Percentiles rank a stretch among this genome's conserved stretches.
These are phyloP conservation scores for Leucoma salicis DNA, from an alignment of 2,888 invertebrate genomes.

Conservation along the genomic window DNA sequence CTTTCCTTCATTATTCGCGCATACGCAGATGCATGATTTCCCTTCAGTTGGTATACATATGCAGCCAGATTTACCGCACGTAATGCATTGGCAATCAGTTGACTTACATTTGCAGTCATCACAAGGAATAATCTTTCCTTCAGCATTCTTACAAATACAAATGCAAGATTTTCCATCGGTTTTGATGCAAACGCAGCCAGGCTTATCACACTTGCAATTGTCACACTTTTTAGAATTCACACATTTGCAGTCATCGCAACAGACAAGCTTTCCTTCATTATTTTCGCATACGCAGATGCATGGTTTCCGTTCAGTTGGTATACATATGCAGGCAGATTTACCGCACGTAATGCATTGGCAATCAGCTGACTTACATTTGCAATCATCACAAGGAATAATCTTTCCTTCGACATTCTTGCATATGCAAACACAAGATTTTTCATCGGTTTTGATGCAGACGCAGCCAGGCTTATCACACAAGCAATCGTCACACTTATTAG, in stretches of 20 bases:
- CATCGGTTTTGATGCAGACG: constrained; percentile 23
- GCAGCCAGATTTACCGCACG: constrained; percentile 31
- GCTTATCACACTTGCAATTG: constrained; percentile 32
- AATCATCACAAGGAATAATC: constrained; percentile 31
- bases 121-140: constrained; percentile 28
- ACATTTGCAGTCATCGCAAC: constrained; percentile 35
- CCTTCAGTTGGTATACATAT: constrained; percentile 28
- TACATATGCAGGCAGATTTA: constrained; percentile 20
- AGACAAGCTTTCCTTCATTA: constrained; percentile 15
- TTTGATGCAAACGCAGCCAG: constrained; percentile 45
- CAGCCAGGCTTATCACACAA: constrained; percentile 17
- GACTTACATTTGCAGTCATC: constrained; percentile 24
- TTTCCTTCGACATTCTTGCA: constrained; percentile 23
- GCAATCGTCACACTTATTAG: not conserved
- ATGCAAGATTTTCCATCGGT: constrained; percentile 30
- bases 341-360: constrained; percentile 26
- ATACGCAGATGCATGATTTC: constrained; percentile 36
- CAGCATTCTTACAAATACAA: constrained; percentile 25
- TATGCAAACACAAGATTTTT: constrained; percentile 25
- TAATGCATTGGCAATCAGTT: constrained; percentile 20
- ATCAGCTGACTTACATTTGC: constrained; percentile 17
- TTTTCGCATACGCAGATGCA: constrained; percentile 34
- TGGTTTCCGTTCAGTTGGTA: constrained; percentile 26
- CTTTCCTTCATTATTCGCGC: constrained; percentile 30
- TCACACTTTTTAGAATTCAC: constrained; percentile 12